A percentile compares a stretch with the other conserved stretches of the same genome.
phyloP scores from a whole-genome alignment of 92 coral and sea anemone species.

The Hydrozoanthus gracilis region DNA sequence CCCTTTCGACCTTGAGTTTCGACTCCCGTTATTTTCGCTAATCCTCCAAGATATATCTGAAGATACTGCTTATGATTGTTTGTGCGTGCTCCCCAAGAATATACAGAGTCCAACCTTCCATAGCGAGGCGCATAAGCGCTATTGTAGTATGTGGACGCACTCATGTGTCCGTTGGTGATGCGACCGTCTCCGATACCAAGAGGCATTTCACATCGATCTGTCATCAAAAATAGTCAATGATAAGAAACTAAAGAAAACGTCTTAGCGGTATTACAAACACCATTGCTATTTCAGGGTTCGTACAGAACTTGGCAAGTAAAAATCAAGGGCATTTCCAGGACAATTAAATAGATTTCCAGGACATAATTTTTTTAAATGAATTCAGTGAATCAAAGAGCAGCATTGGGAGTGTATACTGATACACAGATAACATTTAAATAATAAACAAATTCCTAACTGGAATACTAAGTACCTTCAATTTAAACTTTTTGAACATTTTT shows the following conservation, averaged over 20 bases:
- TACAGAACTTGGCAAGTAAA: too few relatives aligned
- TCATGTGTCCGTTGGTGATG: conserved; percentile 30
- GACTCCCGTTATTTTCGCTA: conserved; percentile 36
- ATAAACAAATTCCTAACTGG: too few relatives aligned
- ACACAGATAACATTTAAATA: too few relatives aligned
- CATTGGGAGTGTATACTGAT: too few relatives aligned
- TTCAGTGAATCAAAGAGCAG: too few relatives aligned
- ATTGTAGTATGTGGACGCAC: conserved; percentile 21
- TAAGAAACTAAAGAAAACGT: neutral
- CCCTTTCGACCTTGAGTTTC: conserved; percentile 62
- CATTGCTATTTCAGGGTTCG: too few relatives aligned
- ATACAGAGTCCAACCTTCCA: conserved; percentile 29
- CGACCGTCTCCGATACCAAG: conserved; percentile 36
- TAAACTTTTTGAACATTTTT: too few relatives aligned
- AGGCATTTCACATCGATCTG: conserved; percentile 39
- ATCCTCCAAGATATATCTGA: conserved; percentile 27
- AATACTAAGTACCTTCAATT: too few relatives aligned
- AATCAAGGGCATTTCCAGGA: too few relatives aligned
- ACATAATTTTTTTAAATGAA: neutral
- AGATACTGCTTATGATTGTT: conserved; percentile 28
- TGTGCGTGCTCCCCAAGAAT: conserved; percentile 23
- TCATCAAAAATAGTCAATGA: neutral
- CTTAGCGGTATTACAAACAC: neutral
- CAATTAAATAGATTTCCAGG: too few relatives aligned
- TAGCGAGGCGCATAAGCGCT: conserved; percentile 36